Evolutionary conservation across 2,797 vertebrate genomes (phyloP).

Genomic region (Dendrocincla tyrannina): DNA sequence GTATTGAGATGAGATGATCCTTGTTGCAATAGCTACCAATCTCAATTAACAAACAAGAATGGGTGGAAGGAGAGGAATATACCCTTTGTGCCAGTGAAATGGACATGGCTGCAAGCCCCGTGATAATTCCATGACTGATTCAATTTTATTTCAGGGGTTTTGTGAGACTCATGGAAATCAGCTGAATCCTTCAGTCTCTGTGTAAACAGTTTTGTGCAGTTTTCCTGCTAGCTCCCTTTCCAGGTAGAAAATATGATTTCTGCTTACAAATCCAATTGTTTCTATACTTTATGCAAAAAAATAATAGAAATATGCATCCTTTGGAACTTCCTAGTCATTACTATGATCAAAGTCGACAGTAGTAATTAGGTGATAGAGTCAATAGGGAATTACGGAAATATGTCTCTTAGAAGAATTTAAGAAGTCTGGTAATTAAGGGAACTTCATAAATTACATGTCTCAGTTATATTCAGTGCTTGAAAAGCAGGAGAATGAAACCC

Average conservation of each 20-base stretch:
- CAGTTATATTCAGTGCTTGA: background rate
- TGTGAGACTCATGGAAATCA: background rate
- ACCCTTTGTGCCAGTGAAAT: background rate
- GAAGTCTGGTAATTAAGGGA: background rate
- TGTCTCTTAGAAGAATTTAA: background rate
- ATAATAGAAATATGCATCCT: background rate
- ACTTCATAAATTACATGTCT: background rate
- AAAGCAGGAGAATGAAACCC: background rate
- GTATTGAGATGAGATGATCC: background rate
- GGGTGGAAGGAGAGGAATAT: background rate
- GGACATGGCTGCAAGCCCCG: background rate
- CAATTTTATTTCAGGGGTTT: background rate
- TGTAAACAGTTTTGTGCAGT: background rate
- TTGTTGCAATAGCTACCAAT: background rate
- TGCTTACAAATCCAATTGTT: background rate
- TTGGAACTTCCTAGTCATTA: slow-evolving; percentile 4
- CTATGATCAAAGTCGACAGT: background rate
- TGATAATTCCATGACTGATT: background rate
- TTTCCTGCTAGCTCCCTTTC: background rate
- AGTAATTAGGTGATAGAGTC: background rate
- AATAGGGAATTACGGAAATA: background rate
- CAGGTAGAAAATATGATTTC: background rate
- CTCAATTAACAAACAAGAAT: background rate
- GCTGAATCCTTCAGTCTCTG: background rate
- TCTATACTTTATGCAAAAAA: background rate